Base-by-base conservation (phyloP, 2,888 invertebrate genomes). In the Hemicrepidius hirtus region DNA sequence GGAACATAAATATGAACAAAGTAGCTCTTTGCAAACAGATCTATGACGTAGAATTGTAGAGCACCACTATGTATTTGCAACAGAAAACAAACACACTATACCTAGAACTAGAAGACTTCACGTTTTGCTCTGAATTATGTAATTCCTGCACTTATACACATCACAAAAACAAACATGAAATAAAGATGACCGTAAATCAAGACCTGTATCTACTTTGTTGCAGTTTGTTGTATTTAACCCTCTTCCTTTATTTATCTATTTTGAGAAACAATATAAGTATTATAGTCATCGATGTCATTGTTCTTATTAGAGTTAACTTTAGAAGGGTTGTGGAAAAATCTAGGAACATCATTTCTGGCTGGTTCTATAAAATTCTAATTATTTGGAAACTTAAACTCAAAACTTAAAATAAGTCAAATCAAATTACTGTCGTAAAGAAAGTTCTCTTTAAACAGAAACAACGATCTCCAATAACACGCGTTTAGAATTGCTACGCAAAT, bases 1-100 rank as follows among this genome's bases (percentile, higher is more conserved):
- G 57, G 37, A n/a, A 57, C 57, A 57, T 57, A 57, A 57, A 57
- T 57, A 37, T n/a, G 57, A 32, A 57, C 57, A 57, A 57, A 57
- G 57, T 57, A 57, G 37, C 57, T 37, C 37, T 53, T 10, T 1
- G 32, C 57, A 57, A 57, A 57, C 18, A 57, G 5, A 20, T 12
- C 57, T 57, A 53, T 32, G 37, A 6, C 20, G 37, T 18, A 37
- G 20, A 20, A 7, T 7, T 40, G 37, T 18, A 37, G 20, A 20
- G 10, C 16, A 20, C 1, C 32, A 57, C 57, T 20, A 32, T n/a
- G n/a, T n/a, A n/a, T 20, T 28, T 35, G 10, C 57, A 57, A 10
- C 16, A 16, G 16, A 16, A 20, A 18, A 20, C 37, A 12, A 57
- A 35, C 32, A 13, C 18, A 10, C 37, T n/a, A n/a, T n/a, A n/a